Base-by-base conservation (phyloP, 2,113 vertebrate genomes). In the Mungos mungo region DNA sequence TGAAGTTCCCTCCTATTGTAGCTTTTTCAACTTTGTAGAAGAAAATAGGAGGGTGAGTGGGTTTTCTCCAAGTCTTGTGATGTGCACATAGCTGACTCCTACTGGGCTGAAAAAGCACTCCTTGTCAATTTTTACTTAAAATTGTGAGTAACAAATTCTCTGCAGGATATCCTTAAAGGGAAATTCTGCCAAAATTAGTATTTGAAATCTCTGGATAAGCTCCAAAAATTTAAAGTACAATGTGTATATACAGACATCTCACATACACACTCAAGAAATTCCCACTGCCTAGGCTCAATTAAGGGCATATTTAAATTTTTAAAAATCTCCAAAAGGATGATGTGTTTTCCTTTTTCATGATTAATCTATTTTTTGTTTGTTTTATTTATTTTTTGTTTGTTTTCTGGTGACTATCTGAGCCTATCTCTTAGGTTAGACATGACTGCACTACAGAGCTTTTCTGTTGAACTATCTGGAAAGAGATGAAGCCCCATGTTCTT, bases 1-100 rank as follows among this genome's bases (percentile, higher is more conserved):
- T 97, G 95, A 98, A 93, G 89, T 88, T 95, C 83, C 93, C 93
- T 97, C 94, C 97, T 97, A 97, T 60, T 95, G 96, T 95, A 95
- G 87, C 89, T 97, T 97, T 97, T 97, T 96, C 97, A 98, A 79
- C 95, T 98, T 98, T 96, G 29, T 65, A 50, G 93, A 95, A 87
- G 97, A 95, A 98, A 95, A 97, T 89, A 97, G 95, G 92, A 98
- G 98, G 93, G 96, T 98, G 96, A 97, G 91, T 98, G 97, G 88
- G 54, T 98, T 98, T 98, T 96, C 98, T 98, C 98, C 94, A 97
- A 95, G 97, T 96, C 98, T 98, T 97, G 88, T 98, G 98, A 98
- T 87, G 86, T 74, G 50, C 77, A 96, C 97, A 96, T 95, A 98
- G 96, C 97, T 98, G 98, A 89, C 97, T 98, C 98, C 96, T 96